Evolutionary conservation across 2,888 invertebrate genomes (phyloP), one percentile per base, ranked within the genome.

Genomic region (Galerucella calmariensis): DNA sequence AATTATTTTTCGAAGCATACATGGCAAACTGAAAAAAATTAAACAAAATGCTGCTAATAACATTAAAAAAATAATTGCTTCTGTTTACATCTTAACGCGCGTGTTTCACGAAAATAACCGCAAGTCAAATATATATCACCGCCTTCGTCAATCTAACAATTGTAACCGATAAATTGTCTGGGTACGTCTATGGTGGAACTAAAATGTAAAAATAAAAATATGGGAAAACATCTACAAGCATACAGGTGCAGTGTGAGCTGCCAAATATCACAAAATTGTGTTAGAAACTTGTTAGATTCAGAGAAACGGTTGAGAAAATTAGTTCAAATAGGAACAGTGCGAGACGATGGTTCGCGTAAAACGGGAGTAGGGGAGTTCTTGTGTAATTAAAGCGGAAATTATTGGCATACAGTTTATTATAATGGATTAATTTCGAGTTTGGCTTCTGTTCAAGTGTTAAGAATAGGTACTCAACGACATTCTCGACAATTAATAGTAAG

Each of bases 231-330:
- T 44, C 56, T 20, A 56, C 16, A 11, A 11, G 46, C 44, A 46
- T 65, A 48, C 69, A 72, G 72, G 66, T 75, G 75, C 58, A 65
- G 58, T 62, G 27, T 24, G 20, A 51, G 69, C 53, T 73, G 75
- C 73, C 75, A 75, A 75, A 62, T 67, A 46, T 44, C 67, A 67
- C 67, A 75, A 67, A 66, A 67, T 24, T 56, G 63, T 63, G 16
- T 65, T 62, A 62, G 69, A 73, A 72, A 75, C 73, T 75, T 75
- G 75, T 75, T 73, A 51, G 73, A 75, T 72, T 66, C 56, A 48
- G 27, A 11, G 27, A 24, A 53, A 48, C 58, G 58, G 67, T 68
- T 20, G 69, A 24, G 53, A 41, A 65, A 62, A 69, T 69, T 62
- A 69, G 62, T 69, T 69, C 35, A 11, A 62, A 51, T 62, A 63